Conservation (phyloP, 2,888 invertebrate species). For the Mechanitis mazaeus region DNA sequence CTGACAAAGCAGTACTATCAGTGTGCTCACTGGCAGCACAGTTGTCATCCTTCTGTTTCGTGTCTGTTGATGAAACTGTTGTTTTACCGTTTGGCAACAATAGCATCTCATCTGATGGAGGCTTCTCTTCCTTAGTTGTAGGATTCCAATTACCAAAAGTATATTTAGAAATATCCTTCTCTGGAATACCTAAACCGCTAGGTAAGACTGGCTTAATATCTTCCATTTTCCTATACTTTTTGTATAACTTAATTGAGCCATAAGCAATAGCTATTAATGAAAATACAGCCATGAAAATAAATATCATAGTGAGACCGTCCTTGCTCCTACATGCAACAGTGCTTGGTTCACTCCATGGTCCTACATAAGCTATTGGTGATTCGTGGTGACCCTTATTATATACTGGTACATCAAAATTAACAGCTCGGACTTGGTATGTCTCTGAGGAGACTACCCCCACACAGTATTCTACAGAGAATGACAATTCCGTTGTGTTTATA, state of each 20-base stretch:
- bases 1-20: constrained; percentile 68
- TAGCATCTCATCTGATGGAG: constrained; percentile 67
- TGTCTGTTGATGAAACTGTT: constrained; percentile 49
- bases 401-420: constrained; percentile 56
- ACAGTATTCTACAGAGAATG: constrained; percentile 45
- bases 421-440: constrained; percentile 61
- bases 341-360: constrained; percentile 61
- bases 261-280: constrained; percentile 49
- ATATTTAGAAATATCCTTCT: constrained; percentile 65
- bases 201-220: constrained; percentile 82
- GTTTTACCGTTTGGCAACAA: constrained; percentile 60
- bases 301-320: constrained; percentile 51
- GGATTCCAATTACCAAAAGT: constrained; percentile 61
- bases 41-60: constrained; percentile 56
- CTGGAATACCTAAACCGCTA: constrained; percentile 75
- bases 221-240: constrained; percentile 79
- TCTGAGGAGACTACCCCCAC: constrained; percentile 51
- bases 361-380: constrained; percentile 39
- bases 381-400: constrained; percentile 30
- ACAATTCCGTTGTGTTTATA: constrained; percentile 50
- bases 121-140: constrained; percentile 63
- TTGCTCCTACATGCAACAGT: constrained; percentile 51
- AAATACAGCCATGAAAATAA: constrained; percentile 54
- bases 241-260: constrained; percentile 72
- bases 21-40: constrained; percentile 67